Base-by-base conservation (phyloP, 1,140 invertebrate genomes). In the Ditylenchus dipsaci region DNA sequence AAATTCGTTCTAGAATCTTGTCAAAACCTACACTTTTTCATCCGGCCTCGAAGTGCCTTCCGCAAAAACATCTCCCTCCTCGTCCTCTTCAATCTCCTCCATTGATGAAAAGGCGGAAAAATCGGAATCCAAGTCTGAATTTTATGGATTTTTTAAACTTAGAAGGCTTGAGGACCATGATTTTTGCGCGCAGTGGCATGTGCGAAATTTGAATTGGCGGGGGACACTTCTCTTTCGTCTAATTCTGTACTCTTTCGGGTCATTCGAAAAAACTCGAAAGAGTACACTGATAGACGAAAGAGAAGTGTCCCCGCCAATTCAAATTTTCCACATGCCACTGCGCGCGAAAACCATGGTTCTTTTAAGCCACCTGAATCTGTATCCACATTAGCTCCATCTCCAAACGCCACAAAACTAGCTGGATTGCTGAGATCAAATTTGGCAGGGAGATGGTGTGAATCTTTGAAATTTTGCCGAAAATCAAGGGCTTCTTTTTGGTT, bases 351-450 rank as follows among this genome's bases (percentile, higher is more conserved):
- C 3, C 33, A 38, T 38, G 33, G n/a, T n/a, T n/a, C 33, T 5
- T 38, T 38, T 38, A 38, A 38, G 33, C 33, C 33, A 38, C 33
- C 33, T 11, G 45, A 49, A n/a, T 72, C 65, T 19, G 47, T 33
- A 1, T 68, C 49, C 11, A 8, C 17, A 3, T 33, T 23, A 42
- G 62, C 74, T 26, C 76, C 61, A 43, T 67, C 67, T 38, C 42
- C 75, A 49, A 78, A 76, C 1, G 72, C 71, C 3, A 71, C 74
- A 30, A 76, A 58, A 29, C 76, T 76, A 38, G 47, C 43, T 15
- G 74, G 74, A 53, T 76, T 63, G 26, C 76, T 75, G 19, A 75
- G 27, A 38, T 75, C 63, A 38, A 76, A 69, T 33, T 72, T 70
- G 7, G 69, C 38, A 80, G 63, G 27, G 71, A 67, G 15, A 79